A percentile compares a stretch with the other conserved stretches of the same genome.
Evolutionary conservation across 2,888 invertebrate species (phyloP).

Genomic region (Teleiodes luculella): DNA sequence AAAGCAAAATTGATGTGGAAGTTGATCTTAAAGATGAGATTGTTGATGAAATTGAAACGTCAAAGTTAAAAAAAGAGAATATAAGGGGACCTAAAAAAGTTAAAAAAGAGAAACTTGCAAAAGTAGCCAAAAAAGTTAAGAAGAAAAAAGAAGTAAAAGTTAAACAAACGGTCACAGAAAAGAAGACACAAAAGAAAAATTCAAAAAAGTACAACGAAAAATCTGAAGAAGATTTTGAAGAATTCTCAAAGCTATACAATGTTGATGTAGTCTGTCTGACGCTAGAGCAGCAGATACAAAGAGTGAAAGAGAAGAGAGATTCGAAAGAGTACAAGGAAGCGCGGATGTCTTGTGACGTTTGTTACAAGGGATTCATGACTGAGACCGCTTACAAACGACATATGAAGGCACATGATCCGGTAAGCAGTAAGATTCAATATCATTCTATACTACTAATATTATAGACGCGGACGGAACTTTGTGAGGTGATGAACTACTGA

Average conservation of each 20-base stretch:
- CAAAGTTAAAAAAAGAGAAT: not conserved
- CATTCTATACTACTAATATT: not conserved
- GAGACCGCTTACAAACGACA: constrained; percentile 31
- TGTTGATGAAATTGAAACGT: not conserved
- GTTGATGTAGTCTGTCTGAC: constrained; percentile 3
- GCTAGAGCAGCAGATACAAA: constrained; percentile 27
- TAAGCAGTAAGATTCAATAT: constrained; percentile 21
- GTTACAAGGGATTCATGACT: constrained; percentile 33
- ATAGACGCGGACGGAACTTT: too few relatives aligned
- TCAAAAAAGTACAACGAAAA: not conserved
- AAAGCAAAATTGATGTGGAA: not conserved
- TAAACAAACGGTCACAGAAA: not conserved
- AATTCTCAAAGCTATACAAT: constrained; percentile 3
- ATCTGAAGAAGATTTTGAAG: constrained; percentile 6
- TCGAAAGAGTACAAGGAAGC: constrained; percentile 28
- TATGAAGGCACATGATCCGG: constrained; percentile 32
- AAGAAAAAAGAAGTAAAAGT: constrained; percentile 2
- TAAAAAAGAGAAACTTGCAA: not conserved
- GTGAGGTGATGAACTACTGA: too few relatives aligned
- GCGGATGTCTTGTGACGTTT: constrained; percentile 32
- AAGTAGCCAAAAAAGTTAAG: not conserved
- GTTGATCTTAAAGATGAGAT: not conserved
- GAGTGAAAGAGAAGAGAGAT: constrained; percentile 30
- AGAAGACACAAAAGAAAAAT: not conserved
- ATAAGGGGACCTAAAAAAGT: not conserved